These are phyloP conservation scores for Trissolcus japonicus DNA, from an alignment of 2,888 invertebrate species.

Conservation along the genomic window DNA sequence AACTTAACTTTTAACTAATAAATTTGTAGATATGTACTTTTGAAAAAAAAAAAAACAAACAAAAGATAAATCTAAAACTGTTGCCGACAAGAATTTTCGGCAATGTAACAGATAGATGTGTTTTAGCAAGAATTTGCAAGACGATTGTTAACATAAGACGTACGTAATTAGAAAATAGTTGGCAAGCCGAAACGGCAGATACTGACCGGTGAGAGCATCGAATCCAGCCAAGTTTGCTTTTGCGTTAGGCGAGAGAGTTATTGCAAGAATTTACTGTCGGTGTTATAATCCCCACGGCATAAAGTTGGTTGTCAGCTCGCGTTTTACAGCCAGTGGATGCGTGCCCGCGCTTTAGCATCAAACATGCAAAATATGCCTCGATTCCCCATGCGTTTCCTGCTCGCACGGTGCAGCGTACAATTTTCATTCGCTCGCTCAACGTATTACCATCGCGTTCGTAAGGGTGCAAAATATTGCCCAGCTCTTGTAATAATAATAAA, in stretches of 20 bases:
- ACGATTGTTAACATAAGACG: conserved; percentile 70
- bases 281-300: conserved; percentile 63
- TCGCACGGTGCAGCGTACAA: conserved; percentile 31
- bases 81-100: neutral
- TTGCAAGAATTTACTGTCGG: conserved; percentile 66
- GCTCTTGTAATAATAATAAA: conserved; percentile 47
- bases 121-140: conserved; percentile 15
- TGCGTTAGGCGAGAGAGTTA: conserved; percentile 64
- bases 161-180: conserved; percentile 64
- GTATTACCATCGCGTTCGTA: conserved; percentile 30
- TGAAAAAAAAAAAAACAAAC: too few species aligned
- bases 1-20: too few species aligned
- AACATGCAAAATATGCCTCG: conserved; percentile 55
- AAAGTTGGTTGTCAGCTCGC: conserved; percentile 61
- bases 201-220: conserved; percentile 44
- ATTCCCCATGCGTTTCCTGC: conserved; percentile 31
- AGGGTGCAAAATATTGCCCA: conserved; percentile 35
- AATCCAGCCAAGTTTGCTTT: conserved; percentile 64
- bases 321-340: conserved; percentile 49
- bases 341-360: conserved; percentile 42
- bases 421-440: conserved; percentile 23
- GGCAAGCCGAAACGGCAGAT: conserved; percentile 64
- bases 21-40: too few species aligned
- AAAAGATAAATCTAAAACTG: too few species aligned
- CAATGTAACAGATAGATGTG: conserved; percentile 23